A percentile compares a stretch with the other conserved stretches of the same genome.
These are phyloP conservation scores for Malurus alboscapulatus DNA, from an alignment of 2,113 vertebrate genomes.

Conservation along the genomic window DNA sequence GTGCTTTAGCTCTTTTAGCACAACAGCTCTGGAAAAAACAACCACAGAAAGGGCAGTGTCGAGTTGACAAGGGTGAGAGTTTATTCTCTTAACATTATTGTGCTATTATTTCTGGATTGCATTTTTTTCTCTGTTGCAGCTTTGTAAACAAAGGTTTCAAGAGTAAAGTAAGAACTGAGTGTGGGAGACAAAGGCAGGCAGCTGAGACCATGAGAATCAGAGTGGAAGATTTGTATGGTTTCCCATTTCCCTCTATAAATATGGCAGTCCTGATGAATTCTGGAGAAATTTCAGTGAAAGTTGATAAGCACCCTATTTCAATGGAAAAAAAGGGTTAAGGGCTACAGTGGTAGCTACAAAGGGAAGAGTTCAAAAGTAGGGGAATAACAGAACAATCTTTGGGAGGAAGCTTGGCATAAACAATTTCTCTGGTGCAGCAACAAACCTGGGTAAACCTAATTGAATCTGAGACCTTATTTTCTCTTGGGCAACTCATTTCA, in stretches of 20 bases:
- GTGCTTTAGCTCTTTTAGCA: neutral
- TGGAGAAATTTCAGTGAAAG: neutral
- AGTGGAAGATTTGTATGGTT: neutral
- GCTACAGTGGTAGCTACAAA: neutral
- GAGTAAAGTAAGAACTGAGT: neutral
- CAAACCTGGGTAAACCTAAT: neutral
- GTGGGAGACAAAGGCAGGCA: neutral
- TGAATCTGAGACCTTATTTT: neutral
- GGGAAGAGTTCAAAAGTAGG: neutral
- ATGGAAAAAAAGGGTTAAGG: neutral
- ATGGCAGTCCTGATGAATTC: neutral
- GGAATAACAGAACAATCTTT: neutral
- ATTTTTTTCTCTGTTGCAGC: neutral
- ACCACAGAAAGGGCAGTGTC: neutral
- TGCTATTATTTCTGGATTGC: neutral
- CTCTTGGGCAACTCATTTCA: neutral
- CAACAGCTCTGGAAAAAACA: neutral
- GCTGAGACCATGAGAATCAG: neutral
- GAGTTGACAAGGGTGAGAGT: neutral
- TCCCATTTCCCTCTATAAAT: neutral
- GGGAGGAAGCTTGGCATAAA: neutral
- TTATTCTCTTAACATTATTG: neutral
- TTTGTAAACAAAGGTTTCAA: neutral
- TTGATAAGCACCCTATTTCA: neutral
- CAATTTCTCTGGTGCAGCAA: neutral